Evolutionary conservation across 23 tunicate genomes (phyloP), one percentile per base, ranked within the genome.

Genomic region (Botrylloides violaceus): DNA sequence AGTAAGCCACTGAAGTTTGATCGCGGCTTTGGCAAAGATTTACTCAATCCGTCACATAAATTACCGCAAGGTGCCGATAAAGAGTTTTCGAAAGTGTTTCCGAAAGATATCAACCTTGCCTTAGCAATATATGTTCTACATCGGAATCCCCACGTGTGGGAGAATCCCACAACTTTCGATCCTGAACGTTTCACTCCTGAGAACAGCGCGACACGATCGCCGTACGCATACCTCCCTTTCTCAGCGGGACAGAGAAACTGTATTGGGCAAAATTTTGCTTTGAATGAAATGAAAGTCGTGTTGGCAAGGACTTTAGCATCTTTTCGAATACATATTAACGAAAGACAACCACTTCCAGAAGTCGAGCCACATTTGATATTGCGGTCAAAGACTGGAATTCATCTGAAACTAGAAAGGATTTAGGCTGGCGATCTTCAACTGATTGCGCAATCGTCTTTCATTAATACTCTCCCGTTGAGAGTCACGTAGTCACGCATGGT

Each of bases 181-280:
- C 94, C 94, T 30, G 71, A 66, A 26, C 64, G 94, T 3, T 85
- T 85, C 61, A 79, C 81, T 1, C 29, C 50, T 7, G 94, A 85
- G 30, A 74, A 36, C 5, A 73, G 77, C 20, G 43, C 74, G n/a
- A 68, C 35, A 6, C 94, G 76, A 47, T 25, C 79, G 34, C 73
- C 35, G 43, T 65, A 65, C 37, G 80, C 94, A 24, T 79, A 39
- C 48, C 75, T 85, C n/a, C 94, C 94, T 1, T 85, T 85, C 38
- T 85, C 94, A 2, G 84, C 85, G 47, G 94, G 94, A 4, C 80
- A 73, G 21, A 74, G 80, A 34, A 85, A 85, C 59, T 85, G 94
- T n/a, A n/a, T n/a, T n/a, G n/a, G n/a, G n/a, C n/a, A n/a, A n/a
- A n/a, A n/a, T n/a, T n/a, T n/a, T n/a, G 94, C 94, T 2, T 74